Base-by-base conservation (phyloP, 2,888 invertebrate species). In the Coleophora flavipennella region DNA sequence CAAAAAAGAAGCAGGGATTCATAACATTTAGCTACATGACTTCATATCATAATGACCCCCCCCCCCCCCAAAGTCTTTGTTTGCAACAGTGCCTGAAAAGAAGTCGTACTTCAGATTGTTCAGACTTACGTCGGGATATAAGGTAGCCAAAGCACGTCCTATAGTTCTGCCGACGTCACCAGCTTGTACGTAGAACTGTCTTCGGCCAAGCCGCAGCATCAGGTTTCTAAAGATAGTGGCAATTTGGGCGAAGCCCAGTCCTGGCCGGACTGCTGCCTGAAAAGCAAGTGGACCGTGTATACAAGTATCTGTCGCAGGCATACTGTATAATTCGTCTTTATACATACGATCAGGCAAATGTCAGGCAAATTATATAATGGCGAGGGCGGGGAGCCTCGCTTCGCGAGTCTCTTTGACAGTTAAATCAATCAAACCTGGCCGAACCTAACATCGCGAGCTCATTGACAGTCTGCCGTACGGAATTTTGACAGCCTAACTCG, bases 151-250 rank as follows among this genome's bases (percentile, higher is more conserved):
- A 20, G 41, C 13, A 13, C 39, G 41, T 1, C 48, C 44, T 9
- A 91, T 45, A 86, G 59, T 0, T 57, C 74, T 1, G 76, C 35
- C 76, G 76, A 42, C 55, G 31, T 57, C 37, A 61, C 60, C 38
- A 68, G 60, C 53, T 8, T 91, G 90, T 0, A 86, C 65, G 59
- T 88, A 89, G 61, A 79, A 92, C 53, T 81, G 74, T 1, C 85
- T 51, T 56, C 80, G 84, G 3, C 89, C 89, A 1, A 92, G 63
- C 27, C 89, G 69, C 14, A 77, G 57, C 91, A 92, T 91, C 20
- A 93, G 69, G 54, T 88, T 88, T 37, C 84, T 81, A 45, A 91
- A 67, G 1, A 89, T 59, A 0, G 84, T 72, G 0, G 80, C 86
- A 29, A 87, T 77, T 51, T 88, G 74, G 0, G 68, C 56, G 0